Percentiles rank a stretch among this genome's conserved stretches.
phyloP scores from a whole-genome alignment of 37 sponge, comb jelly and placozoan species.

The Diacarnus erythraeanus region DNA sequence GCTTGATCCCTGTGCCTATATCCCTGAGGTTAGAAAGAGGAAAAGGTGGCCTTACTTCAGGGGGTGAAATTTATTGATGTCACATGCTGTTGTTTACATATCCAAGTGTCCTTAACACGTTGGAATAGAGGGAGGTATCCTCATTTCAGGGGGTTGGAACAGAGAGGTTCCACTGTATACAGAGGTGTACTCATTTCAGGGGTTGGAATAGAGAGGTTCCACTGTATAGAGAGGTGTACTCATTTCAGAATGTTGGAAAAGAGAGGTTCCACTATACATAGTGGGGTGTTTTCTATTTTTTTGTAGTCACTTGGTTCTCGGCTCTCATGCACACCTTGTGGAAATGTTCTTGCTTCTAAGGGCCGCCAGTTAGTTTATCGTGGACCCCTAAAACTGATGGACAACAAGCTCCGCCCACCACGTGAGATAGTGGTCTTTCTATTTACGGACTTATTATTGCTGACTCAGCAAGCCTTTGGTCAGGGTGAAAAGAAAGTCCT shows the following conservation, averaged over 20 bases:
- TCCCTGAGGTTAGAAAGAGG: conserved; percentile 25
- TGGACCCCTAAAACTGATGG: conserved; percentile 33
- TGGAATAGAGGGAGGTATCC: background rate
- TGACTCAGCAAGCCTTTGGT: conserved; percentile 10
- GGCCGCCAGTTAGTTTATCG: conserved; percentile 14
- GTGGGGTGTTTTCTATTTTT: no score
- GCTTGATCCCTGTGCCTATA: conserved; percentile 8
- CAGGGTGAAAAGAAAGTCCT: conserved; percentile 10
- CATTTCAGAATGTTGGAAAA: no score
- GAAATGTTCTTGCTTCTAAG: conserved; percentile 15
- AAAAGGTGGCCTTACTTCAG: no score
- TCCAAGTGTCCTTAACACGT: background rate
- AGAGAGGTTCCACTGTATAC: no score
- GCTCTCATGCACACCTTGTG: conserved; percentile 10
- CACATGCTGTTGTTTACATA: background rate
- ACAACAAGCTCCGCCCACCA: conserved; percentile 3
- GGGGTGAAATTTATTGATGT: no score
- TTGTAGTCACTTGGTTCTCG: background rate
- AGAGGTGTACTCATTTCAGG: no score
- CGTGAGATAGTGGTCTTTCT: conserved; percentile 24
- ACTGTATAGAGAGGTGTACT: no score
- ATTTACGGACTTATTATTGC: conserved; percentile 41
- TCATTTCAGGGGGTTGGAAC: background rate
- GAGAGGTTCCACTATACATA: no score
- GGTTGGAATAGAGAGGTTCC: no score